Conservation (phyloP, 2,888 invertebrate species). For the Drosophila diplacantha region DNA sequence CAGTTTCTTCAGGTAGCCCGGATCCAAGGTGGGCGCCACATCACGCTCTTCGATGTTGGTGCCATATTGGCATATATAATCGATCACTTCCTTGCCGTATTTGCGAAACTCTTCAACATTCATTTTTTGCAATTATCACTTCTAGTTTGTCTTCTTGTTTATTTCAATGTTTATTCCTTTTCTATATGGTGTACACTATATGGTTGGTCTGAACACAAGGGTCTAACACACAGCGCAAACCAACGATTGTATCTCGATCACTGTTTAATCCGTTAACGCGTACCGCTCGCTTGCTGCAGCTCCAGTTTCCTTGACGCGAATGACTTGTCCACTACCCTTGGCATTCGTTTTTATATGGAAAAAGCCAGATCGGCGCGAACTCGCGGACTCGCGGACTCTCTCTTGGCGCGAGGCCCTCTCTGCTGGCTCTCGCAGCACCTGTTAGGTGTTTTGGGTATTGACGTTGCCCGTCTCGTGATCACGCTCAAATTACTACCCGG, state of each 20-base stretch:
- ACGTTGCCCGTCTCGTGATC: conserved; percentile 40
- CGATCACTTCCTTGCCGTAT: conserved; percentile 89
- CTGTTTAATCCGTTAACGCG: conserved; percentile 30
- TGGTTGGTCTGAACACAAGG: conserved; percentile 1
- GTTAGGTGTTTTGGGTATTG: conserved; percentile 14
- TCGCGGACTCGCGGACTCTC: conserved; percentile 13
- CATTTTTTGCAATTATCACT: conserved; percentile 79
- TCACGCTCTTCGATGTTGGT: conserved; percentile 82
- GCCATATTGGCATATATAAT: conserved; percentile 89
- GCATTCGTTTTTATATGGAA: conserved; percentile 65
- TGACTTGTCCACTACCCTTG: conserved; percentile 52
- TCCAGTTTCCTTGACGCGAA: conserved; percentile 67
- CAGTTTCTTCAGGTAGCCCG: conserved; percentile 85
- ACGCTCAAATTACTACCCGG: conserved; percentile 34
- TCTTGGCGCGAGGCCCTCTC: conserved; percentile 7
- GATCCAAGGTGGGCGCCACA: conserved; percentile 87
- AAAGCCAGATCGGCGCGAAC: conserved; percentile 6
- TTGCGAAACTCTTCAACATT: conserved; percentile 86
- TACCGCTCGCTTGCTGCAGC: conserved; percentile 41
- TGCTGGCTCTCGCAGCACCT: conserved; percentile 28
- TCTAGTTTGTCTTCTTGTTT: conserved; percentile 5
- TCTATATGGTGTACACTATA: not conserved
- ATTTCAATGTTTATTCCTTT: not conserved
- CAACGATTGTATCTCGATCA: conserved; percentile 12
- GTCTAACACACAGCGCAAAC: conserved; percentile 14